These are phyloP conservation scores for Ruditapes philippinarum DNA, from an alignment of 1,140 invertebrate genomes.

Conservation along the genomic window DNA sequence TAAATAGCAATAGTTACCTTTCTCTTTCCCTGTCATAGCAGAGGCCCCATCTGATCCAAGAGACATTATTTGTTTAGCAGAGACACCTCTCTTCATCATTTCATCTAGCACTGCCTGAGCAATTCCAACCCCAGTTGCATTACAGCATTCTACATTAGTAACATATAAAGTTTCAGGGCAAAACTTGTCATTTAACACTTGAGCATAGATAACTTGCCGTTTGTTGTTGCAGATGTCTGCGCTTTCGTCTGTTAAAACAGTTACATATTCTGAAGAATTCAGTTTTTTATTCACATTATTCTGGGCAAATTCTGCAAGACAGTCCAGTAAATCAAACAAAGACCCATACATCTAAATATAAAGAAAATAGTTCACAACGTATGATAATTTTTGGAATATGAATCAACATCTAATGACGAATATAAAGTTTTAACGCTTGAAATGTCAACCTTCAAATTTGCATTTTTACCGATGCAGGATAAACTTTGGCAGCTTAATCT, in stretches of 20 bases:
- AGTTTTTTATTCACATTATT: constrained; percentile 12
- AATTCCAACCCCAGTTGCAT: constrained; percentile 46
- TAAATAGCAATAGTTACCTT: not conserved
- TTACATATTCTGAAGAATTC: constrained; percentile 9
- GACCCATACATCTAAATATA: too few species aligned
- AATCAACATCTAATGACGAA: too few species aligned
- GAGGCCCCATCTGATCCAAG: constrained; percentile 66
- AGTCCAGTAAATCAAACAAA: not conserved
- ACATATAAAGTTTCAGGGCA: constrained; percentile 33
- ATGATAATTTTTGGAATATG: too few species aligned
- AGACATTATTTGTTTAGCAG: not conserved
- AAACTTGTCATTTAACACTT: constrained; percentile 11
- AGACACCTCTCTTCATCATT: not conserved
- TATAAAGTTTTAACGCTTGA: too few species aligned
- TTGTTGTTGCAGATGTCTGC: constrained; percentile 56
- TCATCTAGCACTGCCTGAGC: not conserved
- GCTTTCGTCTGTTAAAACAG: constrained; percentile 53
- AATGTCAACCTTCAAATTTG: too few species aligned
- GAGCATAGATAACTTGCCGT: constrained; percentile 36
- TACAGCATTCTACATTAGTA: constrained; percentile 25
- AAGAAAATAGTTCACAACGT: too few species aligned
- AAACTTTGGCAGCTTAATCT: too few species aligned
- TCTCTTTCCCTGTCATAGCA: constrained; percentile 59
- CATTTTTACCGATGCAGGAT: too few species aligned
- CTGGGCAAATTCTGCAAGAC: not conserved